A percentile compares a stretch with the other conserved stretches of the same genome.
Evolutionary conservation across 2,113 vertebrate species (phyloP).

Genomic region (Charadrius vociferus): DNA sequence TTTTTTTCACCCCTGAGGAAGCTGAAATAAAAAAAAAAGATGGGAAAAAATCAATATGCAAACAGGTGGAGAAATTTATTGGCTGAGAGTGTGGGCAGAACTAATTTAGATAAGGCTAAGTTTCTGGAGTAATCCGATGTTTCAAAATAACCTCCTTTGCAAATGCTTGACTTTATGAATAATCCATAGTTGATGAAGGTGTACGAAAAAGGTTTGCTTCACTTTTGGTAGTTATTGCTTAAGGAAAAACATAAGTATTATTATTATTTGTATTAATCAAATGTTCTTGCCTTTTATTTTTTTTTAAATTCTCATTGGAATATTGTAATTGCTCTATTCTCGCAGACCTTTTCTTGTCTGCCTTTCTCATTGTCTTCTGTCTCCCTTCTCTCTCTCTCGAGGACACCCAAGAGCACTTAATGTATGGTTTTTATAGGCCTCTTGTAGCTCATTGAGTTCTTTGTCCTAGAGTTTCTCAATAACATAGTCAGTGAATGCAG

Average conservation of each 20-base stretch:
- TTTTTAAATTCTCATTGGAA: neutral
- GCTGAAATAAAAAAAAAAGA: slow-evolving; percentile 64
- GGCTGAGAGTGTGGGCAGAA: neutral
- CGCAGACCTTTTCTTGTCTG: neutral
- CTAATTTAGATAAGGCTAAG: slow-evolving; percentile 47
- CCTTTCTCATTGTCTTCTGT: neutral
- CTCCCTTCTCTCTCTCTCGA: neutral
- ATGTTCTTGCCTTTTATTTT: neutral
- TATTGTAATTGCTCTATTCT: neutral
- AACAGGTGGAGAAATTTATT: slow-evolving; percentile 43
- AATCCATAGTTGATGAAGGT: neutral
- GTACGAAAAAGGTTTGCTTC: neutral
- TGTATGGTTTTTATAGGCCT: neutral
- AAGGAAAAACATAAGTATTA: neutral
- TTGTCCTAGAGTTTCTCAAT: neutral
- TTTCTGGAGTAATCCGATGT: neutral
- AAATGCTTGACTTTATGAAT: neutral
- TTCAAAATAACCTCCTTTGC: neutral
- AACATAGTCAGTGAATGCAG: neutral
- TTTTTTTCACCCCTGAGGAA: slow-evolving; percentile 4
- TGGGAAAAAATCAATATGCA: slow-evolving; percentile 53
- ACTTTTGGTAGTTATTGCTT: neutral
- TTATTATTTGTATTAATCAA: neutral
- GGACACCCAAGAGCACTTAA: neutral
- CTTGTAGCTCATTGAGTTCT: neutral